Evolutionary conservation across 2,888 invertebrate genomes (phyloP), one percentile per base, ranked within the genome.

Genomic region (Eupithecia pulchellata): DNA sequence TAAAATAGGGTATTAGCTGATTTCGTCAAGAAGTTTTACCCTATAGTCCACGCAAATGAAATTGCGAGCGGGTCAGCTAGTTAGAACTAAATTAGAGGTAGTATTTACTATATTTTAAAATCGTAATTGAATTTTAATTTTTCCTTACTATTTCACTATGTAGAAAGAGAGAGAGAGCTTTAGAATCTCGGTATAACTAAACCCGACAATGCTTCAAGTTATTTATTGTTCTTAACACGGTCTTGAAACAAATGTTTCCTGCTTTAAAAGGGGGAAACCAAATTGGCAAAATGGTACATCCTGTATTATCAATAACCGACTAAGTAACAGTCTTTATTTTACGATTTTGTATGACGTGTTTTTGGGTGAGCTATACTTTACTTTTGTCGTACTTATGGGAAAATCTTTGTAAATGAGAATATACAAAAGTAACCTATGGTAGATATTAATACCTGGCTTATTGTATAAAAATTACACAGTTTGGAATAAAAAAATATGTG

Each of bases 251-350:
- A 85, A 85, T 84, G 83, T 88, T 83, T 91, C 89, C 91, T 89
- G 91, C 86, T 85, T 78, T 85, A 87, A 89, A 87, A 86, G 87
- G 90, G 89, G 84, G 77, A 84, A 87, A 81, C 25, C 85, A 84
- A 89, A 89, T 90, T 91, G 90, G 85, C 89, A 88, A 88, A 89
- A 89, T 86, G 83, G 84, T 83, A 86, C 86, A 88, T 91, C 92
- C 91, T 89, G 89, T 75, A 65, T 64, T 66, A 69, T 65, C 17
- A 69, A 64, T 65, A 64, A 64, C 67, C 20, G 34, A 60, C 30
- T 4, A 36, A 60, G n/a, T 4, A 36, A 61, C 32, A 32, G 58
- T 32, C 58, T 30, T 60, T 30, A 60, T 30, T 32, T 60, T 20
- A 60, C 11, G 30, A 30, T 58, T 58, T 4, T 57, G 8, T 9